Percentiles rank a stretch among this genome's conserved stretches.
Evolutionary conservation across 2,888 invertebrate genomes (phyloP).

Genomic region (Oscheius myriophilus): DNA sequence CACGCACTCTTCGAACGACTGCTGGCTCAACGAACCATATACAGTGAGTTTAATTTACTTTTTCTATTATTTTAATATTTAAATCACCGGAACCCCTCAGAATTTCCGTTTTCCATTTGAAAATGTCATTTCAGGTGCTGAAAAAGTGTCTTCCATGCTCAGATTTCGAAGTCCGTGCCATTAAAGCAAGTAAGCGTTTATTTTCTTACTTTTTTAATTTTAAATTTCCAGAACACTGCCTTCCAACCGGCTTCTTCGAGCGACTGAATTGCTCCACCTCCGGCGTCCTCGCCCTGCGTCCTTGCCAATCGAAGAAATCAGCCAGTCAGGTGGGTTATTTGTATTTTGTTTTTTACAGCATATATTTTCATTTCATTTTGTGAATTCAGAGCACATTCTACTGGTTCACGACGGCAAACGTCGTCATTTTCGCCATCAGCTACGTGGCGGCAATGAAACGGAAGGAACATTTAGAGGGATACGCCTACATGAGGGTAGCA

Average conservation of each 20-base stretch:
- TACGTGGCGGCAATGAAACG: slow-evolving; percentile 36
- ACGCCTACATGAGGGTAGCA: slow-evolving; percentile 40
- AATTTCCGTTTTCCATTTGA: too few relatives aligned
- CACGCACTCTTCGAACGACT: slow-evolving; percentile 30
- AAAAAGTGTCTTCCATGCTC: slow-evolving; percentile 39
- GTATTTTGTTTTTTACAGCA: background rate
- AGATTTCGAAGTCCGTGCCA: slow-evolving; percentile 50
- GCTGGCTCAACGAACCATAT: slow-evolving; percentile 46
- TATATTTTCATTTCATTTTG: background rate
- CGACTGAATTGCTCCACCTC: slow-evolving; percentile 48
- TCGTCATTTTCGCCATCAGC: slow-evolving; percentile 32
- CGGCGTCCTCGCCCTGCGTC: slow-evolving; percentile 34
- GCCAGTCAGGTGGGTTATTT: slow-evolving; percentile 1
- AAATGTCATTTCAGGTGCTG: slow-evolving; percentile 2
- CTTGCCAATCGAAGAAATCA: slow-evolving; percentile 34
- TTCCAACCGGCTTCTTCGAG: slow-evolving; percentile 46
- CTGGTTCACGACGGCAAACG: slow-evolving; percentile 34
- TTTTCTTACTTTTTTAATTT: background rate
- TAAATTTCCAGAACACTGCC: slow-evolving; percentile 44
- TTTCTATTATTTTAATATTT: background rate
- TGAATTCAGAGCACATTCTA: slow-evolving; percentile 28
- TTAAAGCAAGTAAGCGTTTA: slow-evolving; percentile 43
- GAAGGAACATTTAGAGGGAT: slow-evolving; percentile 35
- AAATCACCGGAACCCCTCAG: too few relatives aligned
- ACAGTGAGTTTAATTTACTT: slow-evolving; percentile 23